A percentile compares a stretch with the other conserved stretches of the same genome.
phyloP scores from a whole-genome alignment of 2,888 invertebrate species.

The Mesorhabditis belari region DNA sequence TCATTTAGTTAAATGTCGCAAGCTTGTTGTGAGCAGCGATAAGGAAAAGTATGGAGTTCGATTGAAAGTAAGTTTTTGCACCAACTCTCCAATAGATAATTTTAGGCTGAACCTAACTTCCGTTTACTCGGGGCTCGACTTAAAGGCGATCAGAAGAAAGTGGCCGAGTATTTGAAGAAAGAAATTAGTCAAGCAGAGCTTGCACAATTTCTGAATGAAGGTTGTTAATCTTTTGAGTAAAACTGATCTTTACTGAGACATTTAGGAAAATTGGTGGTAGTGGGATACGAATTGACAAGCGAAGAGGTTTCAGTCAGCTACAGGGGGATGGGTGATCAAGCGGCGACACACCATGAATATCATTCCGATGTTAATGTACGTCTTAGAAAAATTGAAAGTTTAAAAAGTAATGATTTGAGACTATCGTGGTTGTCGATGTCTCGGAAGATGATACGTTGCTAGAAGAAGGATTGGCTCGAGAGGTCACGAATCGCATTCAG shows the following conservation, averaged over 20 bases:
- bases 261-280: slow-evolving; percentile 65
- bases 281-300: slow-evolving; percentile 66
- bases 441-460: slow-evolving; percentile 81
- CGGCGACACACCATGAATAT: slow-evolving; percentile 14
- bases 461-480: slow-evolving; percentile 88
- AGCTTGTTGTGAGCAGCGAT: slow-evolving; percentile 76
- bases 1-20: slow-evolving; percentile 65
- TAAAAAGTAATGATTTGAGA: slow-evolving; percentile 41
- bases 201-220: slow-evolving; percentile 67
- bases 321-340: slow-evolving; percentile 50
- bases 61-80: slow-evolving; percentile 59
- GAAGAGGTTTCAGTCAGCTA: slow-evolving; percentile 64
- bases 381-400: background rate
- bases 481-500: slow-evolving; percentile 90
- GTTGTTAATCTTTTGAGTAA: background rate
- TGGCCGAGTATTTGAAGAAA: slow-evolving; percentile 72
- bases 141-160: slow-evolving; percentile 81
- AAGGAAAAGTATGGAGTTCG: slow-evolving; percentile 85
- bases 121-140: slow-evolving; percentile 79
- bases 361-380: slow-evolving; percentile 31
- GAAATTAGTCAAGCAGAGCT: slow-evolving; percentile 71
- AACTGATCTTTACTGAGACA: background rate
- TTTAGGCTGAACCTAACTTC: slow-evolving; percentile 81
- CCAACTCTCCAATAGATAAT: background rate
- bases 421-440: slow-evolving; percentile 80